Evolutionary conservation across 53 echinoderm and acorn worm species (phyloP), one percentile per base, ranked within the genome.

Genomic region (Paracentrotus lividus): DNA sequence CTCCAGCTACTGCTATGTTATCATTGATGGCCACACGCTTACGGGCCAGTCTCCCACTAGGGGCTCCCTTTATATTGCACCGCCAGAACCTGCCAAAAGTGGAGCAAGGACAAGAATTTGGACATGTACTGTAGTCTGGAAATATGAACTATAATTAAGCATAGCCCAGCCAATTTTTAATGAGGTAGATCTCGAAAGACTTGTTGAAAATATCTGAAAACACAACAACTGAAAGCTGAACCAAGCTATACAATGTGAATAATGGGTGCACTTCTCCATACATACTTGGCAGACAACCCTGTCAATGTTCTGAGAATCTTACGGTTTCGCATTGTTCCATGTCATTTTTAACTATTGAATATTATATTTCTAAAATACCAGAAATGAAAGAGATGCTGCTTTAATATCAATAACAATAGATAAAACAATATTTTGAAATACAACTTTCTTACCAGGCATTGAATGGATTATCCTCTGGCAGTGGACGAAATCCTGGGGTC

Each of bases 401-500:
- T 27, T 1, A 0, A 31, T 29, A 29, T 64, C 78, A 0, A 6
- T 45, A 23, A 78, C 42, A 23, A 8, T 78, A 20, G 13, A 14
- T 9, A 18, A 64, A 31, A 64, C 4, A 8, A 29, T 64, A 27
- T 5, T 51, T 13, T 27, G 26, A n/a, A 59, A 59, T 59, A 59
- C 10, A 64, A 64, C 36, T 72, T 38, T 20, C 92, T 90, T 86
- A 96, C 97, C 97, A 96, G 51, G 94, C 97, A 94, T 96, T 96
- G 54, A 93, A 93, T 52, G 93, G 95, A 68, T 97, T 97, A 59
- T 95, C 97, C 65, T 94, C 93, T 31, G 93, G 93, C 42, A 86
- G 52, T 21, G 97, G 97, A 21, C 95, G 88, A 69, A 96, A 94
- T 8, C 97, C 97, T 23, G 97, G 95, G 1, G 94, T 94, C n/a